Percentiles rank a stretch among this genome's conserved stretches.
These are phyloP conservation scores for Nomada flava DNA, from an alignment of 2,888 invertebrate genomes.

Conservation along the genomic window DNA sequence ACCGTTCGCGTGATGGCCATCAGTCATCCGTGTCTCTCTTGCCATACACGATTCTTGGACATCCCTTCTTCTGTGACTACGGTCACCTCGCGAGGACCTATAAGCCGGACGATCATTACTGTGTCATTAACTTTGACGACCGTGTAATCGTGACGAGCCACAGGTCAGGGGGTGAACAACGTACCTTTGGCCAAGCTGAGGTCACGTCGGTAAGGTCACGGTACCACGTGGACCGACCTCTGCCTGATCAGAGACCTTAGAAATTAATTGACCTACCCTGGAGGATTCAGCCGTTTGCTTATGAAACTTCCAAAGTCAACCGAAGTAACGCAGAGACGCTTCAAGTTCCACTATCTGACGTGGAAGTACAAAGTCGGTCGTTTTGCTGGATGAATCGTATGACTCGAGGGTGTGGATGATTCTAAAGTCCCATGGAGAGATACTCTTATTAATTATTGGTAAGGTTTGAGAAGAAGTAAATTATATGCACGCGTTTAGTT, in stretches of 20 bases:
- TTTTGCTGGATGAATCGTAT: slow-evolving; percentile 4
- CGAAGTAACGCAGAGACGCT: slow-evolving; percentile 32
- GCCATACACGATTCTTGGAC: slow-evolving; percentile 36
- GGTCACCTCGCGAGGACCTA: slow-evolving; percentile 64
- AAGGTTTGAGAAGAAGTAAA: too few relatives aligned
- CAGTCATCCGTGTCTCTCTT: slow-evolving; percentile 73
- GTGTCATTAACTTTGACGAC: slow-evolving; percentile 81
- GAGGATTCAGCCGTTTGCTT: slow-evolving; percentile 44
- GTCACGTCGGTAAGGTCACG: slow-evolving; percentile 67
- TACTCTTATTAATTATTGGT: background rate
- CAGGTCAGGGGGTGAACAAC: slow-evolving; percentile 66
- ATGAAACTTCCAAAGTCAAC: slow-evolving; percentile 62
- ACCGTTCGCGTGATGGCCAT: slow-evolving; percentile 78
- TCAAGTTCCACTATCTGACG: slow-evolving; percentile 35
- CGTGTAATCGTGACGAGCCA: slow-evolving; percentile 76
- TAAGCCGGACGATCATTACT: slow-evolving; percentile 78
- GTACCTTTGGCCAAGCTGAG: slow-evolving; percentile 62
- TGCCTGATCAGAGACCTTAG: slow-evolving; percentile 52
- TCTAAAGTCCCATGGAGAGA: background rate
- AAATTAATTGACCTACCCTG: slow-evolving; percentile 66
- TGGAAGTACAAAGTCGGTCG: slow-evolving; percentile 17
- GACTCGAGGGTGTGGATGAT: background rate
- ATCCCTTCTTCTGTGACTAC: slow-evolving; percentile 42
- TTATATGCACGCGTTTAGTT: too few relatives aligned
- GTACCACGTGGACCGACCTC: slow-evolving; percentile 56